Base-by-base conservation (phyloP, 2,888 invertebrate species). In the Xestobium rufovillosum region DNA sequence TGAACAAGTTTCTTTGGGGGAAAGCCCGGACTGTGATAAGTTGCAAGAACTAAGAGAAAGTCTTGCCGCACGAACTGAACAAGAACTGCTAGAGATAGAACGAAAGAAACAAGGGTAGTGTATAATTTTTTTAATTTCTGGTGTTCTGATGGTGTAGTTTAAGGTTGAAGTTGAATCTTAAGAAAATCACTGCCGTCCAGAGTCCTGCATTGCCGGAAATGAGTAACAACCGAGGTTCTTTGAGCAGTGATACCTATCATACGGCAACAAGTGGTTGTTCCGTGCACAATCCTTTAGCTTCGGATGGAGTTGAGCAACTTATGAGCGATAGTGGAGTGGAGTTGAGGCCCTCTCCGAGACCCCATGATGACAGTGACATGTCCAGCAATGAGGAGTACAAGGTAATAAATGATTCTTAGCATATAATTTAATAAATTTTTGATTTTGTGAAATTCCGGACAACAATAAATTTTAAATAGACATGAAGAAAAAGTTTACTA, bases 201-300 rank as follows among this genome's bases (percentile, higher is more conserved):
- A 58, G 58, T 38, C 54, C 60, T 3, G 50, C 52, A 40, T 59
- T 57, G 8, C 53, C 55, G 14, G 56, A 57, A 32, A 54, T 63
- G 10, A 70, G 68, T 12, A 68, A 51, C 35, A 53, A 51, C 14
- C 51, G 51, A 31, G 60, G 59, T 42, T 34, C 49, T 31, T 48
- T 57, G 33, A 65, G 77, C 36, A 77, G 74, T 42, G 82, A 80
- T 52, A 80, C 83, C 1, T 86, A 81, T 66, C 84, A 84, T 65
- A 84, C 85, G 12, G 83, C 85, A 0, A 71, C 78, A 48, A 62
- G 61, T 45, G 61, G 53, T 38, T 63, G 65, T 47, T 61, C 63
- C 8, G 50, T 53, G 12, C 23, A 32, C 31, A 26, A 11, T 16
- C 34, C 13, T 10, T 9, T 9, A 9, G n/a, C 10, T 4, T 11